A percentile compares a stretch with the other conserved stretches of the same genome.
These are phyloP conservation scores for Augochlorella aurata DNA, from an alignment of 2,888 invertebrate genomes.

Conservation along the genomic window DNA sequence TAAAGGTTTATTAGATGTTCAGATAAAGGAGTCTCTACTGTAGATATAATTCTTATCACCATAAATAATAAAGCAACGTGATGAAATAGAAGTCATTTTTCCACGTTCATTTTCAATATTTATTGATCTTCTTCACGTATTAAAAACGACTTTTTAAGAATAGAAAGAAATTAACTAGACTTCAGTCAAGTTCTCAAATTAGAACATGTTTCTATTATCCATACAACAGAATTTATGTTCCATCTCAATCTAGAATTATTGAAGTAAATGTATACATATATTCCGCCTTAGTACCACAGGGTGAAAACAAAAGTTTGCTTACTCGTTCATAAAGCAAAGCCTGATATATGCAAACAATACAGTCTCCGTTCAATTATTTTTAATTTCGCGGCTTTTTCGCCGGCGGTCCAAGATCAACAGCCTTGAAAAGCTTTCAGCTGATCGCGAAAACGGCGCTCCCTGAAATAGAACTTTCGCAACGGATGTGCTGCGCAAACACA, in stretches of 20 bases:
- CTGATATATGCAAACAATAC: not conserved
- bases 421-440: constrained; percentile 55
- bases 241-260: not conserved
- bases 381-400: not conserved
- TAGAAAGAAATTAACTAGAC: too few relatives aligned
- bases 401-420: constrained; percentile 32
- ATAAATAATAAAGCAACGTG: too few relatives aligned
- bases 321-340: too few relatives aligned
- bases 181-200: not conserved
- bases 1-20: too few relatives aligned
- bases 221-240: too few relatives aligned
- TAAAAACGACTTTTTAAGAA: not conserved
- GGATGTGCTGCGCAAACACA: constrained; percentile 56
- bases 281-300: not conserved
- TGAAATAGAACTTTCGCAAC: constrained; percentile 58
- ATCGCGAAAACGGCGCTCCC: constrained; percentile 35
- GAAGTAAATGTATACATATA: not conserved
- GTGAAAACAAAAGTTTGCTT: not conserved
- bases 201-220: not conserved
- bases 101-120: too few relatives aligned
- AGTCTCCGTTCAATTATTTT: not conserved
- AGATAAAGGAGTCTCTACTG: too few relatives aligned
- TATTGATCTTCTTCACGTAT: not conserved
- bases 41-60: too few relatives aligned
- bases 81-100: too few relatives aligned